These are phyloP conservation scores for Catocala nupta DNA, from an alignment of 2,888 invertebrate genomes.

Conservation along the genomic window DNA sequence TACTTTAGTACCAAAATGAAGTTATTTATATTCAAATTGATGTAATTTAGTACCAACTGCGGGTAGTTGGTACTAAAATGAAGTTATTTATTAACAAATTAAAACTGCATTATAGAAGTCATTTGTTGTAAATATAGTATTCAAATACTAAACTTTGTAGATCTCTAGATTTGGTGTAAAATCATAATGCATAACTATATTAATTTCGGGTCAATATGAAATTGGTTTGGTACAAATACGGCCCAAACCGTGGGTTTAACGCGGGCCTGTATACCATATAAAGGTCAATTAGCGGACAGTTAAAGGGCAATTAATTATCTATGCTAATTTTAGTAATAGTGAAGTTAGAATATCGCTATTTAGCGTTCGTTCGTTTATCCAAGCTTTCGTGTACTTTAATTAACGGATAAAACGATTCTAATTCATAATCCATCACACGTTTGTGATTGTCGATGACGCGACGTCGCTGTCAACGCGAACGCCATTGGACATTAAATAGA, in stretches of 20 bases:
- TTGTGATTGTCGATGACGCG: slow-evolving; percentile 27
- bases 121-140: too few relatives aligned
- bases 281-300: slow-evolving; percentile 51
- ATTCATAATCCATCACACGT: slow-evolving; percentile 28
- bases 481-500: slow-evolving; percentile 61
- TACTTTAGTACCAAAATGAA: too few relatives aligned
- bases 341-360: slow-evolving; percentile 48
- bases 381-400: slow-evolving; percentile 49
- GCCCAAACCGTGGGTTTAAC: slow-evolving; percentile 10
- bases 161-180: too few relatives aligned
- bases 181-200: too few relatives aligned
- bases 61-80: too few relatives aligned
- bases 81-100: too few relatives aligned
- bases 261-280: slow-evolving; percentile 20
- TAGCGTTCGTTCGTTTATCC: slow-evolving; percentile 47
- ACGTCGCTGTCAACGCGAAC: slow-evolving; percentile 33
- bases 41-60: too few relatives aligned
- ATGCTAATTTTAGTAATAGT: slow-evolving; percentile 44
- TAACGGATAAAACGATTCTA: slow-evolving; percentile 43
- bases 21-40: too few relatives aligned
- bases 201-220: background rate
- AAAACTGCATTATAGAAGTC: too few relatives aligned
- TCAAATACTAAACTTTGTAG: too few relatives aligned
- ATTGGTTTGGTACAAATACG: slow-evolving; percentile 1
- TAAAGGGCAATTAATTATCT: slow-evolving; percentile 43